Conservation (phyloP, 2,888 invertebrate genomes). For the Noctua comes region DNA sequence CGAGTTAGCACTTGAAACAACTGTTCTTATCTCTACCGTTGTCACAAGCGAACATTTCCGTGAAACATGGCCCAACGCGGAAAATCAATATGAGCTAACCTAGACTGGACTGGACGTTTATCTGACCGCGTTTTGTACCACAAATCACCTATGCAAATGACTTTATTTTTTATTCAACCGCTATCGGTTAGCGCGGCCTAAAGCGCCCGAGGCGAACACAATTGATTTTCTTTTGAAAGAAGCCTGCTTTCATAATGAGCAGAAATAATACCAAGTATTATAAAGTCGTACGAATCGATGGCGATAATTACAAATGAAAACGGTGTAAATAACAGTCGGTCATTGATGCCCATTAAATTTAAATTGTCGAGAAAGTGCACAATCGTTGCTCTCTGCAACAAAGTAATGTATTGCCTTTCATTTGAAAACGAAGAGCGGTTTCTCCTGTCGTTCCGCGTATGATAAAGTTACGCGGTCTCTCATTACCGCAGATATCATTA, state of each 20-base stretch:
- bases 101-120: slow-evolving; percentile 60
- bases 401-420: slow-evolving; percentile 83
- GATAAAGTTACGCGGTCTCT: slow-evolving; percentile 85
- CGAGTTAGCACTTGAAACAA: slow-evolving; percentile 59
- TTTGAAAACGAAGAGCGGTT: slow-evolving; percentile 84
- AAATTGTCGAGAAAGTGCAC: slow-evolving; percentile 80
- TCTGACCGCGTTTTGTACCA: slow-evolving; percentile 66
- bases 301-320: slow-evolving; percentile 49
- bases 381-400: slow-evolving; percentile 75
- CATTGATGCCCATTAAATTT: slow-evolving; percentile 76
- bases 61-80: slow-evolving; percentile 51
- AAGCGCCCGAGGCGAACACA: slow-evolving; percentile 38
- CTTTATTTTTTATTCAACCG: slow-evolving; percentile 73
- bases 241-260: slow-evolving; percentile 11
- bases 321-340: slow-evolving; percentile 62
- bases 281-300: neutral
- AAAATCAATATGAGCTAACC: slow-evolving; percentile 70
- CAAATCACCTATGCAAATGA: slow-evolving; percentile 76
- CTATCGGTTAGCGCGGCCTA: slow-evolving; percentile 38
- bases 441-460: slow-evolving; percentile 83
- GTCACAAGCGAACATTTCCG: slow-evolving; percentile 47
- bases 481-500: slow-evolving; percentile 83
- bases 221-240: slow-evolving; percentile 47
- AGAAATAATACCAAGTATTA: neutral
- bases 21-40: slow-evolving; percentile 59